Evolutionary conservation across 2,797 vertebrate genomes (phyloP), one percentile per base, ranked within the genome.

Genomic region (Gymnopithys bicolor): DNA sequence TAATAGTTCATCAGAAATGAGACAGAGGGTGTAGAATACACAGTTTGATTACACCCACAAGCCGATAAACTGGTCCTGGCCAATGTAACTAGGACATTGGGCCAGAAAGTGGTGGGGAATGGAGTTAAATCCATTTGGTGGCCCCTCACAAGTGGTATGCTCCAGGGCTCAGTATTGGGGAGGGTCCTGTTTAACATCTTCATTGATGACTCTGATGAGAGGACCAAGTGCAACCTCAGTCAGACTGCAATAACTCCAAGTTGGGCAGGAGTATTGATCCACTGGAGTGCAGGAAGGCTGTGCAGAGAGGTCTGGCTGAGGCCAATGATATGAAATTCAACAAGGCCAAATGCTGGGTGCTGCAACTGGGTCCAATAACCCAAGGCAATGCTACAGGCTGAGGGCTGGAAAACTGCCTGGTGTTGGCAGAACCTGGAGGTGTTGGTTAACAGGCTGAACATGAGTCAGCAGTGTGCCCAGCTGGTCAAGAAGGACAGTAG

Each of bases 81-180:
- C 41, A 43, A 17, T 43, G 41, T 43, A 43, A 43, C 41, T 43
- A 43, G 41, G 41, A 43, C 41, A 43, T 39, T 60, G 58, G 58
- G 12, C 25, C 58, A 60, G 25, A 39, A 60, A 39, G 11, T 39
- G 35, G 18, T 39, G 25, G 25, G 28, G 58, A 39, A 60, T 28
- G 18, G 58, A 28, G 25, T 60, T 60, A 64, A 66, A 28, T 59
- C 27, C n/a, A 37, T 19, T 12, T 16, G 21, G 10, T 35, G 39
- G 22, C 19, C 3, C 5, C 32, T 67, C 12, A 45, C 18, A 37
- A 84, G 8, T 43, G 18, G 3, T 27, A 22, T 15, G 35, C 14
- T 5, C 1, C 2, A 49, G 22, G 27, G 27, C 11, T 51, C 45
- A 35, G 7, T 15, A 19, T 1, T 32, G 3, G 10, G 27, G 8